Evolutionary conservation across 2,888 invertebrate genomes (phyloP).

Genomic region (Drosophila nr. medialis): DNA sequence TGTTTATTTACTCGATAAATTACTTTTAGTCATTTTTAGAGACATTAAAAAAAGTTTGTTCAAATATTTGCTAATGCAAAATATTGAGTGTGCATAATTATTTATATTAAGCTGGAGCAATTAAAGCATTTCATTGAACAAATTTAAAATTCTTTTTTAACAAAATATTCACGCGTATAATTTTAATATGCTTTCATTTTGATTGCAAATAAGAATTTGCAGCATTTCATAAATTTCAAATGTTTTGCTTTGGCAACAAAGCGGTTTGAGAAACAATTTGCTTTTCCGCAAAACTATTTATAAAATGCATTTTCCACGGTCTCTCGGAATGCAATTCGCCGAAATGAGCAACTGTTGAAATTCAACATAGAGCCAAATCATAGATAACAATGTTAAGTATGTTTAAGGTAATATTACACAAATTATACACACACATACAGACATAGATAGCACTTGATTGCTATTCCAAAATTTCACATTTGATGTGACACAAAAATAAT

Average conservation of each 20-base stretch:
- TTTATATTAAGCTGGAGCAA: background rate
- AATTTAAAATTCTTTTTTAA: background rate
- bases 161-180: background rate
- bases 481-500: constrained; percentile 3
- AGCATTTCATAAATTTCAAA: background rate
- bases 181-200: background rate
- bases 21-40: background rate
- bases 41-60: constrained; percentile 12
- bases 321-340: background rate
- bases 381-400: constrained; percentile 11
- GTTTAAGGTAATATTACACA: constrained; percentile 10
- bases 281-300: background rate
- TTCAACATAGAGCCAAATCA: constrained; percentile 1
- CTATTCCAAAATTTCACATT: constrained; percentile 9
- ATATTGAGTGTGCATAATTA: background rate
- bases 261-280: background rate
- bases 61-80: constrained; percentile 7
- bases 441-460: background rate
- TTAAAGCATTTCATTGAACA: background rate
- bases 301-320: background rate
- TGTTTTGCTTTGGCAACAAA: background rate
- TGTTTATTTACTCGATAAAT: constrained; percentile 18
- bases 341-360: constrained; percentile 1
- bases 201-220: background rate
- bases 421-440: background rate